A percentile compares a stretch with the other conserved stretches of the same genome.
Conservation (phyloP, 2,113 vertebrate species). For the Pipa parva region DNA sequence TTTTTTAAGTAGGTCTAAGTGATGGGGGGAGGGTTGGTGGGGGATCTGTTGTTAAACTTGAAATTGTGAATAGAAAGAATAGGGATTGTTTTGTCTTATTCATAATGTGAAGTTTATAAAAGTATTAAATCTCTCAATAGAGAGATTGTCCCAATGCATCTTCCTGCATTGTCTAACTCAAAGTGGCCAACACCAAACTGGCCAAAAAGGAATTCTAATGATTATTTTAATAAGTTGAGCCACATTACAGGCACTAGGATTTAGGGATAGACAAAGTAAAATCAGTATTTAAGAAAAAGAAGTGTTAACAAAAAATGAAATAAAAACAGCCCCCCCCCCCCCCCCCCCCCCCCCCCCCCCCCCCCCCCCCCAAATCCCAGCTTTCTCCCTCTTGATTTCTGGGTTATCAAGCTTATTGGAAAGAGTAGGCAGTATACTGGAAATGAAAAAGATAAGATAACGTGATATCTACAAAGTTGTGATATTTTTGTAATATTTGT, state of each 20-base stretch:
- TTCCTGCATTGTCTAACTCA: constrained; percentile 65
- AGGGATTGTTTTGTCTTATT: constrained; percentile 59
- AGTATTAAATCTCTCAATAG: constrained; percentile 55
- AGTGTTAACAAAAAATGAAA: constrained; percentile 4
- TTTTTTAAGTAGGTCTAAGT: constrained; percentile 18
- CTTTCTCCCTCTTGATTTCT: constrained; percentile 7
- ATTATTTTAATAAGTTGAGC: background rate
- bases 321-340: no score
- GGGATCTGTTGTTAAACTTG: constrained; percentile 69
- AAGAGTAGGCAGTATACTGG: constrained; percentile 55
- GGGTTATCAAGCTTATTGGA: constrained; percentile 10
- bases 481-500: constrained; percentile 93
- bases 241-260: background rate
- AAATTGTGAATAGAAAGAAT: constrained; percentile 80
- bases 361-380: no score
- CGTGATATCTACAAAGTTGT: constrained; percentile 77
- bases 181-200: no score
- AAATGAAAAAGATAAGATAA: constrained; percentile 77
- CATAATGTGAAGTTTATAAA: constrained; percentile 73
- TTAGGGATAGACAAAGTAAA: constrained; percentile 14
- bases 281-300: constrained; percentile 21
- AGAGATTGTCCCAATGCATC: constrained; percentile 57
- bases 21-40: constrained; percentile 29
- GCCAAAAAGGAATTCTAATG: constrained; percentile 8
- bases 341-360: no score